These are phyloP conservation scores for Coccyzus lansbergi DNA, from an alignment of 2,797 vertebrate genomes.

Conservation along the genomic window DNA sequence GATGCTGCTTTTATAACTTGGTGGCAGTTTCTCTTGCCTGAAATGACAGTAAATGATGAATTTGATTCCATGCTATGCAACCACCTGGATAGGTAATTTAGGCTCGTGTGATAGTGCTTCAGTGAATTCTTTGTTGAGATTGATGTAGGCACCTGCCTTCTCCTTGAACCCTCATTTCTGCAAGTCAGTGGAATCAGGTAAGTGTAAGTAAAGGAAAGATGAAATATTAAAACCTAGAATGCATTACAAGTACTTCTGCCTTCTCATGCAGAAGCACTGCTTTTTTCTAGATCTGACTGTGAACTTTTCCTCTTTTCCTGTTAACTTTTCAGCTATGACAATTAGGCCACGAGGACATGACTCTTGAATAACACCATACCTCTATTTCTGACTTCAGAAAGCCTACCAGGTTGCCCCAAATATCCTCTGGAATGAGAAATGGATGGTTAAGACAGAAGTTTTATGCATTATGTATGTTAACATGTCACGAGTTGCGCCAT, in stretches of 20 bases:
- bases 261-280: background rate
- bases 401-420: background rate
- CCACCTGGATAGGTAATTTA: background rate
- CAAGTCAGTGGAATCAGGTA: background rate
- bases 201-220: background rate
- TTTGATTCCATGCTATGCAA: background rate
- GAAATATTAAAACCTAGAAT: constrained; percentile 27
- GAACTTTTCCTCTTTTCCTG: background rate
- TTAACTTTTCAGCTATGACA: background rate
- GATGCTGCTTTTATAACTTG: background rate
- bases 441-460: background rate
- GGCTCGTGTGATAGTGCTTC: background rate
- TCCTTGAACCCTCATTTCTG: background rate
- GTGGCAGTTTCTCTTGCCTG: background rate
- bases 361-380: background rate
- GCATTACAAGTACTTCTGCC: background rate
- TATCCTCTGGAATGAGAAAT: background rate
- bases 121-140: background rate
- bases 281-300: background rate
- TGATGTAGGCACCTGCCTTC: background rate
- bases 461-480: background rate
- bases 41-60: background rate
- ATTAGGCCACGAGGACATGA: background rate
- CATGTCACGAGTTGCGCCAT: background rate
- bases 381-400: background rate